Base-by-base conservation (phyloP, 2,113 vertebrate species). In the Scytalopus superciliaris region DNA sequence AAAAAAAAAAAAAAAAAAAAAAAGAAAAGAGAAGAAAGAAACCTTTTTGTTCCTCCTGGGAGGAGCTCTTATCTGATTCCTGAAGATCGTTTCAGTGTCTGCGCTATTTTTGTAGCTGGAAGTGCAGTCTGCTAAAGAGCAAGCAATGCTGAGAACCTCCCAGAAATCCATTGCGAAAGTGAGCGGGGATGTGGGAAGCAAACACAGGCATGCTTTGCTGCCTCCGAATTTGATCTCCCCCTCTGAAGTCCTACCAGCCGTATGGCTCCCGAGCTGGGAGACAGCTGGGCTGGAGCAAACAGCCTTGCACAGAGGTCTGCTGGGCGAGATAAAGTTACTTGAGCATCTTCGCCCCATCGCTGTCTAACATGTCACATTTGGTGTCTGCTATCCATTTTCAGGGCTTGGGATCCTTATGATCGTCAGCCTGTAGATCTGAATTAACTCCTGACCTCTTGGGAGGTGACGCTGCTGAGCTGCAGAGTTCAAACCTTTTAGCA, bases 41-140 rank as follows among this genome's bases (percentile, higher is more conserved):
- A 68, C 37, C 52, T 56, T 79, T 95, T 77, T 93, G 76, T 93
- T 94, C 88, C 93, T 96, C 85, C 69, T 94, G 93, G 96, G 94
- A 97, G 91, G 93, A 84, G 76, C 94, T 94, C 88, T 96, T 97
- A 92, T 92, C 93, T 96, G 94, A 96, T 96, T 90, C 86, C 69
- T 82, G 23, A 95, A 56, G 85, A 95, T 87, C 3, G 0, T 95
- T 97, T 94, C 50, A 89, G 85, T 53, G 88, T 81, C 93, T 94
- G 92, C 25, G 57, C 94, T 97, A 95, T 97, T 97, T 97, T 92
- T 90, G 93, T 95, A 95, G 94, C 96, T 90, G 88, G 90, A 90
- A 95, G 83, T 90, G 83, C 73, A 82, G 76, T 45, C 88, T 96
- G 83, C 87, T 90, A 42, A 81, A 4, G 21, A 89, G 79, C 83